Evolutionary conservation across 1,140 invertebrate genomes (phyloP), one percentile per base, ranked within the genome.

Genomic region (Drosophila quadrilineata): DNA sequence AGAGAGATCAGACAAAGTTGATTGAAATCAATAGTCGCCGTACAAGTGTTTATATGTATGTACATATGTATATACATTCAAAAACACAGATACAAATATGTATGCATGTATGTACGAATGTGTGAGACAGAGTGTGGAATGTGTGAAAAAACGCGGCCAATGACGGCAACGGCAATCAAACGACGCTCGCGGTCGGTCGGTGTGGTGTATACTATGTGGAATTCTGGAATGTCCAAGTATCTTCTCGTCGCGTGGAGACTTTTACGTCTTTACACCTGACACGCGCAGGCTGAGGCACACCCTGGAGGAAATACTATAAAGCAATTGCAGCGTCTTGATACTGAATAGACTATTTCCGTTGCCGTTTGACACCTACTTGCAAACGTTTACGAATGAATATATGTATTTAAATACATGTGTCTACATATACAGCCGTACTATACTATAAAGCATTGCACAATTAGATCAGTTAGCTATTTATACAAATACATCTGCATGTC

Each of bases 61-160:
- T 29, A 33, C 48, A 31, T 19, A 24, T 54, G 50, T 33, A 22
- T 50, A 31, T 22, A 19, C 45, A 29, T 29, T 26, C 43, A 28
- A 3, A 24, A 6, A 24, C 24, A 17, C 16, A 16, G 16, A 17
- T 9, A 16, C 14, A 14, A 8, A 3, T 28, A 2, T 40, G 12
- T 49, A 22, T 41, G 31, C 60, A 29, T 50, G 10, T 36, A 40
- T 64, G 49, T 49, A 31, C n/a, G n/a, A n/a, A n/a, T n/a, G n/a
- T 53, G 50, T 52, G 57, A 66, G 59, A 28, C 73, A 59, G 60
- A 60, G 65, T 52, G 70, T 64, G 77, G 77, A 84, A 84, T 84
- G 79, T 84, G 75, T 79, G 60, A 84, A 84, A 69, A 86, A 84
- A 85, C 79, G 79, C 79, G 79, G 79, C 79, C 77, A 84, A 79